A percentile compares a stretch with the other conserved stretches of the same genome.
Conservation (phyloP, 2,888 invertebrate species). For the Willowsia nigromaculata region DNA sequence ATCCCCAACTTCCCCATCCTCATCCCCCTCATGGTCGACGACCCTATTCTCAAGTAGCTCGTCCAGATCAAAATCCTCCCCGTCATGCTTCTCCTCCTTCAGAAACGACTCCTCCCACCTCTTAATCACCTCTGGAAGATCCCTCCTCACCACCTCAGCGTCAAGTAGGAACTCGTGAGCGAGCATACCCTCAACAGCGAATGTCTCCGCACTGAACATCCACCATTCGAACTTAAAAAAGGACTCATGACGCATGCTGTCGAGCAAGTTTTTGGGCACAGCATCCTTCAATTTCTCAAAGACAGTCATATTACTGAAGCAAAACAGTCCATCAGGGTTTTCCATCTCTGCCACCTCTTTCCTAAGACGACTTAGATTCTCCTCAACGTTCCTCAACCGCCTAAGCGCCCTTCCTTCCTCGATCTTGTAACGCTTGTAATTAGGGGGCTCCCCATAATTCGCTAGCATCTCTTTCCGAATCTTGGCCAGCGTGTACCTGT, state of each 20-base stretch:
- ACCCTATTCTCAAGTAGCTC: not conserved
- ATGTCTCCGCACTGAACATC: not conserved
- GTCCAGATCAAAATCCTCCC: slow-evolving; percentile 9
- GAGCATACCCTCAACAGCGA: not conserved
- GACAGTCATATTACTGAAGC: not conserved
- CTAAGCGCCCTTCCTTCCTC: not conserved
- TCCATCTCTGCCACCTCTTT: not conserved
- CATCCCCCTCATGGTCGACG: not conserved
- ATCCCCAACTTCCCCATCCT: not conserved
- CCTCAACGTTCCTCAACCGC: not conserved
- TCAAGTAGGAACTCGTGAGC: not conserved
- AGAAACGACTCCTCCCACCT: no score
- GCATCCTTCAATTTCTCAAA: not conserved
- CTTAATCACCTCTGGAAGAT: no score
- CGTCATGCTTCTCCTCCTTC: no score
- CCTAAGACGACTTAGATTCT: not conserved
- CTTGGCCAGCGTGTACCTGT: not conserved
- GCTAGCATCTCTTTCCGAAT: no score
- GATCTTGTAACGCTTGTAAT: not conserved
- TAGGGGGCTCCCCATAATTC: no score
- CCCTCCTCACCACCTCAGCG: no score
- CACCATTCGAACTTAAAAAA: not conserved
- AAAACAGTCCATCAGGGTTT: not conserved
- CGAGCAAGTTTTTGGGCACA: not conserved
- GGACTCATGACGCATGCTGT: not conserved